Evolutionary conservation across 2,888 invertebrate species (phyloP).

Genomic region (Sinopyrophorus schimmeli): DNA sequence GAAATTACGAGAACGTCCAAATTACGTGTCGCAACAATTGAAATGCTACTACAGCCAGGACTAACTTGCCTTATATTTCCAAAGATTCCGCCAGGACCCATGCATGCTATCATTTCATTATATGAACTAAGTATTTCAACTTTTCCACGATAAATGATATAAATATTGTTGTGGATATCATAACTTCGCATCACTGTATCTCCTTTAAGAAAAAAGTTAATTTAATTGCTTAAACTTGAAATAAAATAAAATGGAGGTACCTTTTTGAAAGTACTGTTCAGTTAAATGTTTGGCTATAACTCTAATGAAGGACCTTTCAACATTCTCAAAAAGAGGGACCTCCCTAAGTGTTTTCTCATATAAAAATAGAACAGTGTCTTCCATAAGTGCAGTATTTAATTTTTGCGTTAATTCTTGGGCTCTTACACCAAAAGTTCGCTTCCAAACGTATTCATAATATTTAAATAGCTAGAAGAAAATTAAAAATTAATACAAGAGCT

Average conservation of each 20-base stretch:
- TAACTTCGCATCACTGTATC: slow-evolving; percentile 57
- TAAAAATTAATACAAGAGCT: slow-evolving; percentile 52
- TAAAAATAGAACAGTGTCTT: slow-evolving; percentile 59
- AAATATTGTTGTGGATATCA: slow-evolving; percentile 57
- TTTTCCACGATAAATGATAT: slow-evolving; percentile 59
- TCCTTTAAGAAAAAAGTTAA: slow-evolving; percentile 39
- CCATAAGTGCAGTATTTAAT: slow-evolving; percentile 59
- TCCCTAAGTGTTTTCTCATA: slow-evolving; percentile 59
- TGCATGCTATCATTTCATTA: slow-evolving; percentile 59
- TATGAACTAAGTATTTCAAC: slow-evolving; percentile 51
- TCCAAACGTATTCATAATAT: slow-evolving; percentile 61
- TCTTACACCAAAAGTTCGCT: slow-evolving; percentile 58
- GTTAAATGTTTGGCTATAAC: slow-evolving; percentile 59
- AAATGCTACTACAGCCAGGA: slow-evolving; percentile 56
- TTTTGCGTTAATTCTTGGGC: slow-evolving; percentile 60
- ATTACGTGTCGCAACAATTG: slow-evolving; percentile 57
- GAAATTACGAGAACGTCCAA: slow-evolving; percentile 57
- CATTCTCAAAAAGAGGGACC: slow-evolving; percentile 60
- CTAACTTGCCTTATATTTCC: slow-evolving; percentile 58
- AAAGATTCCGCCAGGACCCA: slow-evolving; percentile 61
- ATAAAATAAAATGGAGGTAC: slow-evolving; percentile 46
- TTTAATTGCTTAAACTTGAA: background rate
- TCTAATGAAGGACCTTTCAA: slow-evolving; percentile 60
- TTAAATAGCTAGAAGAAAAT: slow-evolving; percentile 56
- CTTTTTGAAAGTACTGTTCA: slow-evolving; percentile 59